Evolutionary conservation across 1,140 invertebrate species (phyloP).

Genomic region (Parapsyche elsis): DNA sequence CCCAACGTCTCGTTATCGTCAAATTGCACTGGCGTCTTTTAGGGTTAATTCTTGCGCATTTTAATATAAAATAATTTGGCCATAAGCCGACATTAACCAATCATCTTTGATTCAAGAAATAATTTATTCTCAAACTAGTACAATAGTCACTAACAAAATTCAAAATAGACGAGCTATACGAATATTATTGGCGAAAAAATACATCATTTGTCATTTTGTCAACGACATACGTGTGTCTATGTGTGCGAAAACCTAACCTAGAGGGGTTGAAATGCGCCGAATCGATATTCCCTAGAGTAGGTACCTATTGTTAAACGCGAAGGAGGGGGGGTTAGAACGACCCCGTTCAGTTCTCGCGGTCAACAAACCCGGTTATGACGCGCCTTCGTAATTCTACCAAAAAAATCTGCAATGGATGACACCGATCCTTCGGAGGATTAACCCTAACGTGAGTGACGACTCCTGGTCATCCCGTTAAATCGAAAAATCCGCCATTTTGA

Average conservation of each 20-base stretch:
- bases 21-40: too few relatives aligned
- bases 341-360: not conserved
- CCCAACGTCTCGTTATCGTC: too few relatives aligned
- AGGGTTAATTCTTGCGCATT: too few relatives aligned
- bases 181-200: too few relatives aligned
- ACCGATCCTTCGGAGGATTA: not conserved
- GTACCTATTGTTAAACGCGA: not conserved
- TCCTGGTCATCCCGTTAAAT: not conserved
- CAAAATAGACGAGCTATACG: too few relatives aligned
- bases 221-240: not conserved
- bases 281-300: slow-evolving; percentile 27
- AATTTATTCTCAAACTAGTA: too few relatives aligned
- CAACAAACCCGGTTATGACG: not conserved
- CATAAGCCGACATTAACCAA: too few relatives aligned
- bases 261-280: not conserved
- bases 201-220: too few relatives aligned
- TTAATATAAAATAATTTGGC: too few relatives aligned
- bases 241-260: not conserved
- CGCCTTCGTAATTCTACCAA: not conserved
- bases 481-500: too few relatives aligned
- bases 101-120: too few relatives aligned
- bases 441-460: not conserved
- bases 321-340: not conserved
- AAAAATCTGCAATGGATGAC: not conserved
- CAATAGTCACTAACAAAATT: too few relatives aligned